A percentile compares a stretch with the other conserved stretches of the same genome.
Evolutionary conservation across 2,113 vertebrate species (phyloP).

Genomic region (Athene cunicularia): DNA sequence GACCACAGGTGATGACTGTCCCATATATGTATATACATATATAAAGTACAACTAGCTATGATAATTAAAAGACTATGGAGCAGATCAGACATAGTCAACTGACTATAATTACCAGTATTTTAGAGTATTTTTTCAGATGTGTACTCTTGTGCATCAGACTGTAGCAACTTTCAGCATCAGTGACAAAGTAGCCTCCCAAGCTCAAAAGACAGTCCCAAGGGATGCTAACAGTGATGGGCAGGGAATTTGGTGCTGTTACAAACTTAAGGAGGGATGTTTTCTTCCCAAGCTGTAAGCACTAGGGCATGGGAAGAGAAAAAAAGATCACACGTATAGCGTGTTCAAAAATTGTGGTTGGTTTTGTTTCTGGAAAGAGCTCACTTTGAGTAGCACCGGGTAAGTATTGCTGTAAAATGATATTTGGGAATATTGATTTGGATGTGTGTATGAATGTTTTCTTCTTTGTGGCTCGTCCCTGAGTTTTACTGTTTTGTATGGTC

Average conservation of each 20-base stretch:
- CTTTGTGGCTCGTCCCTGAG: background rate
- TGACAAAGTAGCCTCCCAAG: background rate
- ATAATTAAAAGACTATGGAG: background rate
- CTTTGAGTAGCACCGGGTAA: background rate
- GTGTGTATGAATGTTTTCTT: background rate
- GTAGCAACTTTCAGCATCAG: background rate
- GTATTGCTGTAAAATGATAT: background rate
- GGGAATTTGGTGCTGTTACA: background rate
- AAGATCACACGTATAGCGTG: rapidly evolving
- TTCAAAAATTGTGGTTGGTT: background rate
- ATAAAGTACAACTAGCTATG: background rate
- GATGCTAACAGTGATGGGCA: background rate
- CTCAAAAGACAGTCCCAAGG: background rate
- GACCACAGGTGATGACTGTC: background rate
- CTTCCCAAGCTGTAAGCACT: background rate
- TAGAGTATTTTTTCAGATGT: background rate
- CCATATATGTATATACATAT: background rate
- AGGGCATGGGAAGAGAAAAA: background rate
- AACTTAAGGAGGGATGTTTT: background rate
- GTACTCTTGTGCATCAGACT: background rate
- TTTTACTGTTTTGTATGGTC: background rate
- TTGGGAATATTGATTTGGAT: background rate
- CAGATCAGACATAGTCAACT: background rate
- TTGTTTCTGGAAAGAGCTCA: background rate
- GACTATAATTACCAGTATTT: background rate